These are phyloP conservation scores for Podocnemis expansa DNA, from an alignment of 2,113 vertebrate genomes.

Conservation along the genomic window DNA sequence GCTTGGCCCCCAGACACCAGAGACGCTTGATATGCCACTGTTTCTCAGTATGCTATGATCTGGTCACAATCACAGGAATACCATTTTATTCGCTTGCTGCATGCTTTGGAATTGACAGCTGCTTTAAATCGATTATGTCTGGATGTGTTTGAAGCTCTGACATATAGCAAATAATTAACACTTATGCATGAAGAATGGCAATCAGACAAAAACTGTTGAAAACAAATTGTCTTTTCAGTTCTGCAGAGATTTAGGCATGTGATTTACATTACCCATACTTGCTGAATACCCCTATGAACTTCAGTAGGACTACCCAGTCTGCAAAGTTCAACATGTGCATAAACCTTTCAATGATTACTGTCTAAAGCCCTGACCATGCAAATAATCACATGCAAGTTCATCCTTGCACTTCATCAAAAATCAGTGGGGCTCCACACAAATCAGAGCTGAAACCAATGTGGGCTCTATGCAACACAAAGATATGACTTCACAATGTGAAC, in stretches of 20 bases:
- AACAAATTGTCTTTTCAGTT: not conserved
- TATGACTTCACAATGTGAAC: fast-evolving
- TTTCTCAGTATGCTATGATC: not conserved
- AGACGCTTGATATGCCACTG: no score
- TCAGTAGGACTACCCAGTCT: fast-evolving
- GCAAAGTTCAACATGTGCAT: not conserved
- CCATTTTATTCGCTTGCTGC: not conserved
- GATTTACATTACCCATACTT: not conserved
- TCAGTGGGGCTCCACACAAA: not conserved
- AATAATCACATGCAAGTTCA: not conserved
- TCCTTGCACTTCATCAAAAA: not conserved
- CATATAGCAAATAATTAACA: not conserved
- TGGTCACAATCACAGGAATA: not conserved
- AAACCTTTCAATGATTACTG: not conserved
- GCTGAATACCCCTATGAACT: not conserved
- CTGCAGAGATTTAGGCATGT: not conserved
- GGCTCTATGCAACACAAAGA: not conserved
- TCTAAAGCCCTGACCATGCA: not conserved
- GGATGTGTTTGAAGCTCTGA: not conserved
- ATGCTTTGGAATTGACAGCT: not conserved
- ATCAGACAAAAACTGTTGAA: not conserved
- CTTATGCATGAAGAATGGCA: not conserved
- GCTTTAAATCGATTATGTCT: not conserved
- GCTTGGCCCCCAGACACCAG: no score
- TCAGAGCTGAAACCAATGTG: no score